These are phyloP conservation scores for Abscondita cerata DNA, from an alignment of 2,888 invertebrate species.

Conservation along the genomic window DNA sequence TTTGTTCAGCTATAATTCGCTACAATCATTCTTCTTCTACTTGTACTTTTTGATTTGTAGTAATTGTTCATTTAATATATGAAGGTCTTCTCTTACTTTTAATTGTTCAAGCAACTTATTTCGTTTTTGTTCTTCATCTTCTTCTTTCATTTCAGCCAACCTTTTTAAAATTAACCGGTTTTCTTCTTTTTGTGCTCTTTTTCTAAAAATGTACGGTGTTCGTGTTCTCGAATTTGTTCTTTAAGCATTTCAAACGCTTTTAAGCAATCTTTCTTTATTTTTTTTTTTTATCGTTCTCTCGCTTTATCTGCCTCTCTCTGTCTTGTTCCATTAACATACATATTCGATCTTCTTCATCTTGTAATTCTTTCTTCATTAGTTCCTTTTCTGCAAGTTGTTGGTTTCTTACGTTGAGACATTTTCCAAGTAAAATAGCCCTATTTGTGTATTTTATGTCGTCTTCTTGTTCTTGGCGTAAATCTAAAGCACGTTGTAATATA, in stretches of 20 bases:
- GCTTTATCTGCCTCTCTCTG: constrained; percentile 63
- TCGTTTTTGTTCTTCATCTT: constrained; percentile 66
- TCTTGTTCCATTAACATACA: constrained; percentile 77
- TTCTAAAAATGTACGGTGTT: constrained; percentile 63
- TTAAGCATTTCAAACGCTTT: constrained; percentile 41
- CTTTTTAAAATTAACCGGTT: constrained; percentile 68
- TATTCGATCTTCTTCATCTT: constrained; percentile 65
- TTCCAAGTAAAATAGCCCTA: constrained; percentile 80
- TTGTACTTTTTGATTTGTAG: constrained; percentile 67
- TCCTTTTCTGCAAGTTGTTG: constrained; percentile 77
- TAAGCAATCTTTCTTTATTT: constrained; percentile 52
- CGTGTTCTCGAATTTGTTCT: constrained; percentile 63
- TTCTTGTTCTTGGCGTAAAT: constrained; percentile 65
- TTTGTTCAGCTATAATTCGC: constrained; percentile 61
- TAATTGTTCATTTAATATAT: constrained; percentile 68
- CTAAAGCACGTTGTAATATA: constrained; percentile 61
- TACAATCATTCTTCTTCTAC: constrained; percentile 70
- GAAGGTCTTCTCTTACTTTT: constrained; percentile 66
- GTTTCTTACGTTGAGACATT: constrained; percentile 84
- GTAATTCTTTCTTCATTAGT: constrained; percentile 64
- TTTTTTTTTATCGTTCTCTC: constrained; percentile 61
- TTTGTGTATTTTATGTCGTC: constrained; percentile 77
- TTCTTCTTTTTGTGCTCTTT: constrained; percentile 74
- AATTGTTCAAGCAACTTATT: constrained; percentile 63
- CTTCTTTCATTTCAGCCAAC: constrained; percentile 69